Percentiles rank a stretch among this genome's conserved stretches.
Conservation (phyloP, 2,888 invertebrate species). For the Hirtodrosophila cameraria region DNA sequence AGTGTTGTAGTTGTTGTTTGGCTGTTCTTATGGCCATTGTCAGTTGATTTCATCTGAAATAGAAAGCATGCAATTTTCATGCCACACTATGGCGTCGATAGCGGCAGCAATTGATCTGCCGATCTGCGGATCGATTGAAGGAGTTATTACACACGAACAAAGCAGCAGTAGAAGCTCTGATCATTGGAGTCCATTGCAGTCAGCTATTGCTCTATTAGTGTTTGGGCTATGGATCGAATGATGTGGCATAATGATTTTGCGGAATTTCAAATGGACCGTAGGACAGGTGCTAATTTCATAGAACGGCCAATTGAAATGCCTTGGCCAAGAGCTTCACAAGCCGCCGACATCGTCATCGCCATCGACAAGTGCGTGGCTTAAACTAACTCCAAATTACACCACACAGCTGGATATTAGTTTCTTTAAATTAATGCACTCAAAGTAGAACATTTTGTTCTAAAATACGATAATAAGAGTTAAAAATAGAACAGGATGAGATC, state of each 20-base stretch:
- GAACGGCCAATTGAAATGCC: constrained; percentile 79
- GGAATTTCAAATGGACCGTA: constrained; percentile 80
- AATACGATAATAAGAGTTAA: too few relatives aligned
- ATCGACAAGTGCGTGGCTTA: constrained; percentile 71
- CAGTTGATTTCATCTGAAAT: constrained; percentile 79
- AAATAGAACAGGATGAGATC: too few relatives aligned
- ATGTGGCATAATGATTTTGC: constrained; percentile 80
- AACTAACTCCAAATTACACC: constrained; percentile 73
- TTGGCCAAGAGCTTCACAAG: constrained; percentile 56
- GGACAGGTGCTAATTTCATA: constrained; percentile 82
- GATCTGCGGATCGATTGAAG: constrained; percentile 75
- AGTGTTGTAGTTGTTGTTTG: constrained; percentile 36
- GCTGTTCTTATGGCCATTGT: constrained; percentile 69
- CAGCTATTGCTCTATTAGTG: constrained; percentile 77
- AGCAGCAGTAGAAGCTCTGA: constrained; percentile 8
- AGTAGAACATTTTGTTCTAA: too few relatives aligned
- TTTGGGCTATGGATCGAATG: constrained; percentile 63
- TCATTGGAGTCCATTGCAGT: constrained; percentile 41
- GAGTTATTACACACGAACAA: constrained; percentile 79
- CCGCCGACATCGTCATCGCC: constrained; percentile 55
- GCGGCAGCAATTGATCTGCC: constrained; percentile 77
- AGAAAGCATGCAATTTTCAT: constrained; percentile 80
- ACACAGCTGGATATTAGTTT: constrained; percentile 14
- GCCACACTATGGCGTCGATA: constrained; percentile 74
- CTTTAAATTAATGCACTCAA: too few relatives aligned